Base-by-base conservation (phyloP, 2,888 invertebrate species). In the Lasioglossum calceatum region DNA sequence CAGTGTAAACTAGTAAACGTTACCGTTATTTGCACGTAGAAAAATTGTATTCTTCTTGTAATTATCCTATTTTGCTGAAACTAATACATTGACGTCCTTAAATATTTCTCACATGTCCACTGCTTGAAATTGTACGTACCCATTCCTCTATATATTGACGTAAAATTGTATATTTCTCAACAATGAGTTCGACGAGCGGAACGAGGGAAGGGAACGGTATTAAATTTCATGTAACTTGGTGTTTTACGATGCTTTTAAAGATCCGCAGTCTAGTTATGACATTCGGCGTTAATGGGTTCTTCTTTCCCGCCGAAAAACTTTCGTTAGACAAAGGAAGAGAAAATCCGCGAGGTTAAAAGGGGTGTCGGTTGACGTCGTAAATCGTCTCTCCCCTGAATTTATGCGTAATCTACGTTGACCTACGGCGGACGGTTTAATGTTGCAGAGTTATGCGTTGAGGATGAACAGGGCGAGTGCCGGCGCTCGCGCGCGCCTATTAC, bases 401-500 rank as follows among this genome's bases (percentile, higher is more conserved):
- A 93, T 93, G 93, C 92, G 92, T 92, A 92, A 92, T 92, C 90
- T 89, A 89, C 89, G 89, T 90, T 92, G 92, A 93, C 90, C 91
- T 90, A 92, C 89, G 92, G 91, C 92, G 88, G 84, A 84, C 85
- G 89, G 90, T 91, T 91, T 92, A 91, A 92, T 89, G 88, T 92
- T 91, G 91, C 90, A 90, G 90, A 92, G 88, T 92, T 92, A 92
- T 92, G 90, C 84, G 87, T 77, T 61, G 78, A 76, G 81, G 83
- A 83, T 72, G 79, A 86, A 86, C 75, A 83, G 54, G 50, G 74
- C 61, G 54, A 27, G 73, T 36, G 16, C 76, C 64, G 77, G 73
- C 71, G 67, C 71, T 39, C 42, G 71, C n/a, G 42, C 71, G 71
- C 71, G 61, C 44, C 39, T 58, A 74, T 72, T 78, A 67, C 78